Percentiles rank a stretch among this genome's conserved stretches.
Evolutionary conservation across 1,140 invertebrate species (phyloP).

Genomic region (Lucilia sericata): DNA sequence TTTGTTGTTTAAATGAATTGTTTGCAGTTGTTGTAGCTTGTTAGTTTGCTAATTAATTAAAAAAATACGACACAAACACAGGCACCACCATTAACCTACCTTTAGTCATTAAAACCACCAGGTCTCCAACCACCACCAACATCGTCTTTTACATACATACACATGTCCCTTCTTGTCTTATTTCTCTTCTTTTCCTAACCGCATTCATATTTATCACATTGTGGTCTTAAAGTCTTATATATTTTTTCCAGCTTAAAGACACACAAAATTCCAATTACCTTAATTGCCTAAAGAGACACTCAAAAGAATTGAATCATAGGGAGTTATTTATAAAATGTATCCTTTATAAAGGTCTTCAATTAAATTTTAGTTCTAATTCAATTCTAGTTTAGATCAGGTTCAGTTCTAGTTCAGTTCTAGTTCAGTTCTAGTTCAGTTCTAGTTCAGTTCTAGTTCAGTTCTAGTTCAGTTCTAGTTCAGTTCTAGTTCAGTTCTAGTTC

Average conservation of each 20-base stretch:
- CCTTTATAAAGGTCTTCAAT: too few species aligned
- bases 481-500: too few species aligned
- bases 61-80: neutral
- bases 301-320: neutral
- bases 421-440: too few species aligned
- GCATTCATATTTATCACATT: neutral
- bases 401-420: too few species aligned
- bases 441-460: too few species aligned
- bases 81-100: too few species aligned
- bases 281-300: neutral
- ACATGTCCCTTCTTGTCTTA: neutral
- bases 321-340: too few species aligned
- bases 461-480: too few species aligned
- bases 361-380: too few species aligned
- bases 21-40: constrained; percentile 31
- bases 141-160: neutral
- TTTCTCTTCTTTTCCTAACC: neutral
- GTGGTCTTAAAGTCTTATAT: constrained; percentile 4
- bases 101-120: neutral
- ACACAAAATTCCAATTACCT: neutral
- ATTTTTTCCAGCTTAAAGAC: neutral
- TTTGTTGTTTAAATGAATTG: constrained; percentile 27
- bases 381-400: too few species aligned
- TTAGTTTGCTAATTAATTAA: constrained; percentile 43
- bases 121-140: neutral